Conservation (phyloP, 2,888 invertebrate species). For the Spilarctia lutea region DNA sequence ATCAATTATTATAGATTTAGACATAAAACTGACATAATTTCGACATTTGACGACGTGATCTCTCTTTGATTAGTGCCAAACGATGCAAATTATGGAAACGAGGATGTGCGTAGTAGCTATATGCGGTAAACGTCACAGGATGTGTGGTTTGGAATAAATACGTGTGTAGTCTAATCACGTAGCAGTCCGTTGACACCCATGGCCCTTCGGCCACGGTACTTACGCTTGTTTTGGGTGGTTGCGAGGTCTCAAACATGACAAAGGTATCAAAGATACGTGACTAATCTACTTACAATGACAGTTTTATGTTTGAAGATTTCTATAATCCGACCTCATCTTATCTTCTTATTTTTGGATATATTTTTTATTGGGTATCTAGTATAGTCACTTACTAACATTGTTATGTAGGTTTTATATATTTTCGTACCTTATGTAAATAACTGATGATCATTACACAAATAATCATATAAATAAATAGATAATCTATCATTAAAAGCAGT, state of each 20-base stretch:
- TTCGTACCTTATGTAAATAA: too few relatives aligned
- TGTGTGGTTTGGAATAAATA: constrained; percentile 12
- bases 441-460: too few relatives aligned
- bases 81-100: neutral
- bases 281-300: neutral
- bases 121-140: constrained; percentile 12
- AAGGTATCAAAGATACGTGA: neutral
- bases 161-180: constrained; percentile 23
- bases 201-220: constrained; percentile 15
- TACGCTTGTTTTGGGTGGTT: constrained; percentile 18
- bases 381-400: too few relatives aligned
- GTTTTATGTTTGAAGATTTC: neutral
- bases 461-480: too few relatives aligned
- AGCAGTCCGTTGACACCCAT: constrained; percentile 15
- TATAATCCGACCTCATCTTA: neutral
- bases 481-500: too few relatives aligned
- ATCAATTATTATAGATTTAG: too few relatives aligned
- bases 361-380: neutral
- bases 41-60: neutral
- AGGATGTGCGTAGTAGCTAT: constrained; percentile 5
- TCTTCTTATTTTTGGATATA: neutral
- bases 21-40: too few relatives aligned
- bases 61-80: neutral
- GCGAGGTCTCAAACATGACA: constrained; percentile 11
- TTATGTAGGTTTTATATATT: too few relatives aligned